phyloP scores from a whole-genome alignment of 2,113 vertebrate genomes.

The Prionailurus viverrinus region DNA sequence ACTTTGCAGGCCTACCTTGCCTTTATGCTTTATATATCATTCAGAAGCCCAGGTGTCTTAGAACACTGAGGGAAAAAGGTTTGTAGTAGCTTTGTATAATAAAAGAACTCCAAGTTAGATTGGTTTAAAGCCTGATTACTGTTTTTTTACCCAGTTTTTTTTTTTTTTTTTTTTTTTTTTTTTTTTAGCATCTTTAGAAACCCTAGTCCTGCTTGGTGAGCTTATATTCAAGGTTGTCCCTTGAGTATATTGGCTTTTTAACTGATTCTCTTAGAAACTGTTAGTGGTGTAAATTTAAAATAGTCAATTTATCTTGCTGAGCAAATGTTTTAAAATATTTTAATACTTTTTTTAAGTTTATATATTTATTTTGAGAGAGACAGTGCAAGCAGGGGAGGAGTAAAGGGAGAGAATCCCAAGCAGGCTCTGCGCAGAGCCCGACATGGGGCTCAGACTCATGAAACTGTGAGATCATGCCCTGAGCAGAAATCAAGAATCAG shows the following conservation, averaged over 20 bases:
- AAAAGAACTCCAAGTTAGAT: background rate
- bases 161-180: background rate
- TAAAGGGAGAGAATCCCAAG: too few relatives aligned
- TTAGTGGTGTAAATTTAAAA: conserved; percentile 42
- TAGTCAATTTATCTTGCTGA: conserved; percentile 16
- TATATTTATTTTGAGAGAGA: too few relatives aligned
- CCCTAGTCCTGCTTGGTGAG: background rate
- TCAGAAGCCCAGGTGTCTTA: background rate
- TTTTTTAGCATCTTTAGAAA: background rate
- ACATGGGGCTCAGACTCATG: too few relatives aligned
- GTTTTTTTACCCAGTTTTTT: background rate
- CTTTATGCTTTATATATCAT: background rate
- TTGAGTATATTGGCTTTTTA: conserved; percentile 30
- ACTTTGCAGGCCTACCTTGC: background rate
- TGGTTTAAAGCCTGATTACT: background rate
- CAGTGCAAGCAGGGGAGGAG: too few relatives aligned
- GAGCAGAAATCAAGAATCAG: too few relatives aligned
- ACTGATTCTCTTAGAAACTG: conserved; percentile 26
- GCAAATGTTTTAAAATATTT: conserved; percentile 46
- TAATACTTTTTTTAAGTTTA: background rate
- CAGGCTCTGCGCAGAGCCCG: too few relatives aligned
- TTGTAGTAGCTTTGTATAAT: background rate
- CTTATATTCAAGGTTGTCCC: background rate
- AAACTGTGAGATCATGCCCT: too few relatives aligned
- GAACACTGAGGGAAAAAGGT: background rate